Evolutionary conservation across 2,888 invertebrate genomes (phyloP).

Genomic region (Megamerina dolium): DNA sequence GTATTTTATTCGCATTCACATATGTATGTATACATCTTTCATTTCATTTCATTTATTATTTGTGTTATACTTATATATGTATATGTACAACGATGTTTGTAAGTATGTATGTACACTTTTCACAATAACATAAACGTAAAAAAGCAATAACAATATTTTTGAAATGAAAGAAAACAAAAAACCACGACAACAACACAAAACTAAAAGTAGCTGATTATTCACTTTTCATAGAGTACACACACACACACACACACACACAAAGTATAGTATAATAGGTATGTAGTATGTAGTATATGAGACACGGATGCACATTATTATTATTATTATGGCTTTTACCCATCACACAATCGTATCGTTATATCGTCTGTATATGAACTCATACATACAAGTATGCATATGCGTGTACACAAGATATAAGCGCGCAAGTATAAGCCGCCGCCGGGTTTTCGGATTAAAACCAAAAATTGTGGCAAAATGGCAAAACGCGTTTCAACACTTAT

Average conservation of each 20-base stretch:
- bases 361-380: neutral
- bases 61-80: conserved; percentile 7
- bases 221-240: conserved; percentile 38
- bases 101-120: too few species aligned
- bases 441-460: conserved; percentile 8
- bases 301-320: too few species aligned
- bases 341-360: too few species aligned
- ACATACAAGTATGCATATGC: neutral
- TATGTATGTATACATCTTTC: conserved; percentile 8
- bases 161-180: too few species aligned
- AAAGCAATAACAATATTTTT: too few species aligned
- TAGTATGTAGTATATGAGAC: too few species aligned
- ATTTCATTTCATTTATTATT: conserved; percentile 13
- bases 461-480: conserved; percentile 2
- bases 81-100: too few species aligned
- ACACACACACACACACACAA: conserved; percentile 16
- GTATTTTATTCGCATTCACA: conserved; percentile 4
- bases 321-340: too few species aligned
- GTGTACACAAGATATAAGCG: neutral
- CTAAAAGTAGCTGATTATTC: conserved; percentile 33
- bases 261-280: too few species aligned
- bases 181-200: too few species aligned
- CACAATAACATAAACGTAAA: too few species aligned
- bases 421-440: conserved; percentile 18
- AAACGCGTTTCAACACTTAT: conserved; percentile 6